Conservation (phyloP, 2,797 vertebrate genomes). For the Coracias cyanogaster region DNA sequence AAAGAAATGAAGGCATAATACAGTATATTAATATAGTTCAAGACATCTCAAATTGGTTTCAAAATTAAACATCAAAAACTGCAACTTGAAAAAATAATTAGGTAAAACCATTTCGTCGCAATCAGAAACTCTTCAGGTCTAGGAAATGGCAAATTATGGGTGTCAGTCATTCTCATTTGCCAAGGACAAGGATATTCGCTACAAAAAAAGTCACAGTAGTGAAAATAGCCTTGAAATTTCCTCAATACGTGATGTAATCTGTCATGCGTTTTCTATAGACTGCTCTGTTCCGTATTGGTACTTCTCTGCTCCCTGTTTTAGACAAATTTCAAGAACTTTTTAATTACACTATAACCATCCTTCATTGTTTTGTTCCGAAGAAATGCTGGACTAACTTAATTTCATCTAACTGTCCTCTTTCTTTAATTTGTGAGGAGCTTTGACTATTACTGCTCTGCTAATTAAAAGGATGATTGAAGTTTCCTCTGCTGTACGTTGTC, state of each 20-base stretch:
- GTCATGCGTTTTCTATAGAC: neutral
- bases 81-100: slow-evolving; percentile 79
- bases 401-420: slow-evolving; percentile 31
- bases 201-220: slow-evolving; percentile 18
- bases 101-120: slow-evolving; percentile 71
- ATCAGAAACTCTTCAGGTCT: slow-evolving; percentile 74
- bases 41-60: slow-evolving; percentile 79
- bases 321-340: slow-evolving; percentile 35
- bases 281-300: neutral
- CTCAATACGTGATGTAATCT: neutral
- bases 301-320: neutral
- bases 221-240: slow-evolving; percentile 63
- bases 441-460: slow-evolving; percentile 37
- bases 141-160: slow-evolving; percentile 67
- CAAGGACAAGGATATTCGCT: slow-evolving; percentile 64
- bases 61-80: slow-evolving; percentile 79
- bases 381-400: slow-evolving; percentile 31
- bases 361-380: slow-evolving; percentile 37
- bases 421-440: slow-evolving; percentile 46
- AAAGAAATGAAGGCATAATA: slow-evolving; percentile 75
- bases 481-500: slow-evolving; percentile 13
- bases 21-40: slow-evolving; percentile 75
- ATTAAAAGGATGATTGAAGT: slow-evolving; percentile 63
- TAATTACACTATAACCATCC: slow-evolving; percentile 12
- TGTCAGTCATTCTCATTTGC: slow-evolving; percentile 75